phyloP scores from a whole-genome alignment of 2,113 vertebrate species.

The Eublepharis macularius region DNA sequence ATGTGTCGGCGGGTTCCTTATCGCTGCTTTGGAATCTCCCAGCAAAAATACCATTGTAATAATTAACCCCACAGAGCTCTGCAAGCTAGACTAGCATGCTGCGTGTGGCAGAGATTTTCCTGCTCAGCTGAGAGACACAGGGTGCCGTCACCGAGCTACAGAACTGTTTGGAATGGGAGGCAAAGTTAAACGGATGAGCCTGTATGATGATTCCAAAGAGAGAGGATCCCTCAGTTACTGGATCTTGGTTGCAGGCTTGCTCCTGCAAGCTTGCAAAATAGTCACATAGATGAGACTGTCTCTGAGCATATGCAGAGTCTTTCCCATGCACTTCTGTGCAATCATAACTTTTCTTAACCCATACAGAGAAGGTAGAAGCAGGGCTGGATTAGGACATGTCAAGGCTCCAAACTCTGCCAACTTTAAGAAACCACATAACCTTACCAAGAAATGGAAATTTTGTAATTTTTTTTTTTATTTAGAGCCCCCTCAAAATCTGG shows the following conservation, averaged over 20 bases:
- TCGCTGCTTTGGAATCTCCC: conserved; percentile 27
- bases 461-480: too few species aligned
- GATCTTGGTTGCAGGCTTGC: not conserved
- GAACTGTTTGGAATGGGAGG: not conserved
- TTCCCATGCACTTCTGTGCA: not conserved
- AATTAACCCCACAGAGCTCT: conserved; percentile 25
- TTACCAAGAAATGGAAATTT: too few species aligned
- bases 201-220: not conserved
- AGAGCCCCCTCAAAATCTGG: too few species aligned
- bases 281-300: not conserved
- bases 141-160: not conserved
- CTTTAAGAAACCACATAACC: too few species aligned
- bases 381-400: not conserved
- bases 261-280: not conserved
- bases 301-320: not conserved
- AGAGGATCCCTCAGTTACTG: not conserved
- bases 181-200: not conserved
- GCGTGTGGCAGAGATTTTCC: not conserved
- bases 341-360: not conserved
- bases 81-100: not conserved
- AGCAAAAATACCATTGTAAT: conserved; percentile 18
- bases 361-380: not conserved
- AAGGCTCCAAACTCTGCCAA: too few species aligned
- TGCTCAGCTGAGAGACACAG: not conserved
- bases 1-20: conserved; percentile 10